Evolutionary conservation across 2,797 vertebrate species (phyloP), one percentile per base, ranked within the genome.

Genomic region (Sebastes elongatus): DNA sequence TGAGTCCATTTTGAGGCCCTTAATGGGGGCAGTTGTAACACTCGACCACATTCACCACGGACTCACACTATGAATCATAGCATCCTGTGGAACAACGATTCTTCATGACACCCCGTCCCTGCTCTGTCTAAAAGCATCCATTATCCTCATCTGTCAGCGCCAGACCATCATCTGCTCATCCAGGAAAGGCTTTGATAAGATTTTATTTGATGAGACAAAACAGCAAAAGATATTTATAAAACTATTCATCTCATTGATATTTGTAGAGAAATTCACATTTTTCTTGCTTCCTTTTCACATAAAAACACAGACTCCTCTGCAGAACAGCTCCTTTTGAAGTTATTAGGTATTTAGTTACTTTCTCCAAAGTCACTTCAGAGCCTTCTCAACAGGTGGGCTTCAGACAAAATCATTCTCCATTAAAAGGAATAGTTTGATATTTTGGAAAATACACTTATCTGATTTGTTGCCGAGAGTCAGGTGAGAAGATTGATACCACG

Each of bases 31-130:
- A 18, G 49, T 80, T 89, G 85, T 69, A 85, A 89, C 90, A 92
- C 82, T 86, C 10, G 61, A n/a, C 72, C 87, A 83, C 90, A 92
- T 81, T 92, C 77, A 90, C 76, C 83, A 78, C 81, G 76, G 61
- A 38, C 55, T 74, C 71, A 59, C 66, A 1, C 67, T 65, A 77
- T 88, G 88, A 92, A 82, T 92, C 83, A 87, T 13, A 76, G 72
- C 86, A 84, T 89, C 88, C 83, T 81, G 82, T 78, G 83, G 82
- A 88, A 82, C 42, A 66, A 53, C 3, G 23, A 77, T 82, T 82
- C 82, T 74, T 80, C 68, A 60, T 49, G 78, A 78, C 67, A 70
- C 42, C 18, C 18, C 69, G 10, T 69, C 32, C 75, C 73, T 46
- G 35, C 55, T 79, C 74, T 1, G 49, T 71, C 68, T 87, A 18